A percentile compares a stretch with the other conserved stretches of the same genome.
Evolutionary conservation across 2,888 invertebrate genomes (phyloP).

Genomic region (Drosophila helvetica): DNA sequence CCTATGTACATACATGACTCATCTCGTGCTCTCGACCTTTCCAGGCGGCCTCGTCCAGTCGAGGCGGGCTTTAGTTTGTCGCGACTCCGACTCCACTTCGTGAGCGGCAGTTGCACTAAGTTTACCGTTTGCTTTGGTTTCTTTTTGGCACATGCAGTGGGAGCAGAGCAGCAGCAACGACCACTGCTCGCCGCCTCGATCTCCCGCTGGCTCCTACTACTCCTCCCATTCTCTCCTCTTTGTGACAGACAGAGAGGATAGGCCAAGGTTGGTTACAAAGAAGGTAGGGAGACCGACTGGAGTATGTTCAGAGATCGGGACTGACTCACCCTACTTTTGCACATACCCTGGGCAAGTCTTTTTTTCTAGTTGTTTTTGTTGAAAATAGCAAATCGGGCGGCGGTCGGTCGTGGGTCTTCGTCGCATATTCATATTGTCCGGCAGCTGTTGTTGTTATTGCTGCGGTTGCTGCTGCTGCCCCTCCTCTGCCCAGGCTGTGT

Average conservation of each 20-base stretch:
- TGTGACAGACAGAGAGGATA: conserved; percentile 21
- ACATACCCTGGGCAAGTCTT: neutral
- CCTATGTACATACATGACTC: neutral
- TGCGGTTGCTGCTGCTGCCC: conserved; percentile 44
- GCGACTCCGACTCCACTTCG: neutral
- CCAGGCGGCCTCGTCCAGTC: neutral
- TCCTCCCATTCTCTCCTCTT: conserved; percentile 19
- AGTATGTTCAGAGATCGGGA: neutral
- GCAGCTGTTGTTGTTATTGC: conserved; percentile 38
- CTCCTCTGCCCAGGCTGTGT: conserved; percentile 26
- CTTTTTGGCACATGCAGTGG: conserved; percentile 16
- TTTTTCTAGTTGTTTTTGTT: conserved; percentile 12
- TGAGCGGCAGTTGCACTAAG: neutral
- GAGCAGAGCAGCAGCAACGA: conserved; percentile 1
- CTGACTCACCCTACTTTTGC: neutral
- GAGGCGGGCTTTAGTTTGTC: neutral
- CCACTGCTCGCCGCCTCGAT: conserved; percentile 4
- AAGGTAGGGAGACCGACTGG: neutral
- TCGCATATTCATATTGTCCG: conserved; percentile 62
- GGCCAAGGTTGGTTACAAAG: neutral
- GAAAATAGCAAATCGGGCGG: conserved; percentile 49
- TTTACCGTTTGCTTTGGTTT: conserved; percentile 1
- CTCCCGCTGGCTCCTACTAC: conserved; percentile 3
- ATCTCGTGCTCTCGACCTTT: neutral
- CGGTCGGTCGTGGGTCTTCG: conserved; percentile 32